phyloP scores from a whole-genome alignment of 2,797 vertebrate species.

The Dallia pectoralis region DNA sequence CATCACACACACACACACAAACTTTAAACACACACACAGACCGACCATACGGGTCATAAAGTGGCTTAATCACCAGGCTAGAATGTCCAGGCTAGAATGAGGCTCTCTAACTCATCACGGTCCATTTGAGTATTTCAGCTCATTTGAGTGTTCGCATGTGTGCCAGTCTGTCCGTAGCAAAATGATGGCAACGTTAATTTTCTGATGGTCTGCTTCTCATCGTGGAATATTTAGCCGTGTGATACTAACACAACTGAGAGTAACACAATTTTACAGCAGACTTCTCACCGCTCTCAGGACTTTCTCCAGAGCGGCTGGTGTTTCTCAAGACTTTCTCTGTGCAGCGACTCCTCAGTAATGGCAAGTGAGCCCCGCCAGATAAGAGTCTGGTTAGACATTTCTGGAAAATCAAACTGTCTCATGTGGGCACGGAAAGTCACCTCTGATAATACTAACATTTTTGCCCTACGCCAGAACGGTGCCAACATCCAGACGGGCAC shows the following conservation, averaged over 20 bases:
- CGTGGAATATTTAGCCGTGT: not conserved
- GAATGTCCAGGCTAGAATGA: slow-evolving; percentile 38
- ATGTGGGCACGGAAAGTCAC: slow-evolving; percentile 57
- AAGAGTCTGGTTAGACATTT: slow-evolving; percentile 28
- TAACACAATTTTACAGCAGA: no score
- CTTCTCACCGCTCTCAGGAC: no score
- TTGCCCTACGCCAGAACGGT: slow-evolving; percentile 49
- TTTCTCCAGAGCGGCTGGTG: no score
- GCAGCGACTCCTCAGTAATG: slow-evolving; percentile 19
- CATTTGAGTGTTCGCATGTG: no score
- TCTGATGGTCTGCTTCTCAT: not conserved
- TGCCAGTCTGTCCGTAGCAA: not conserved
- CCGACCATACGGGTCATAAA: slow-evolving; percentile 68
- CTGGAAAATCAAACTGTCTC: slow-evolving; percentile 60
- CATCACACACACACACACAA: slow-evolving; percentile 38
- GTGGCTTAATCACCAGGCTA: slow-evolving; percentile 53
- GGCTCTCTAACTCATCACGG: slow-evolving; percentile 46
- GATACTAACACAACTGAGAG: no score
- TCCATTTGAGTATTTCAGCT: no score
- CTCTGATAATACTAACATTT: slow-evolving; percentile 58
- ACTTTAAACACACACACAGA: slow-evolving; percentile 49
- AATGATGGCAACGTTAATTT: slow-evolving; percentile 1
- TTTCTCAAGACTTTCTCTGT: no score
- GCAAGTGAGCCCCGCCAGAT: slow-evolving; percentile 32
- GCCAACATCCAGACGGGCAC: slow-evolving; percentile 40